phyloP scores from a whole-genome alignment of 2,797 vertebrate species.

The Cetoscarus ocellatus region DNA sequence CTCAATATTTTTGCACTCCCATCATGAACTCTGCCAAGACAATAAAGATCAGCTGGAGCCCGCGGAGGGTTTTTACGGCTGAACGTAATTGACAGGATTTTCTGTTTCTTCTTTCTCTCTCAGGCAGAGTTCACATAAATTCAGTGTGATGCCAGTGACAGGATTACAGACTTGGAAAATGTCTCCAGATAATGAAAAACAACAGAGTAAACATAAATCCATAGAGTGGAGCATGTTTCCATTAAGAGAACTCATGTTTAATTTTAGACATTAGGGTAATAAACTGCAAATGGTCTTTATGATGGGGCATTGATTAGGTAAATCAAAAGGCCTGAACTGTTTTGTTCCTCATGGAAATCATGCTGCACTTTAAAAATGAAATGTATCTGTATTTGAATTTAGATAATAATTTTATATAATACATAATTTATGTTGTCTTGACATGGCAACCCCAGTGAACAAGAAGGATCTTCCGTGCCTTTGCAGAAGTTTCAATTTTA shows the following conservation, averaged over 20 bases:
- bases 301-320: constrained; percentile 27
- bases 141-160: constrained; percentile 66
- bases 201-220: constrained; percentile 66
- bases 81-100: constrained; percentile 73
- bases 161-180: constrained; percentile 73
- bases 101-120: constrained; percentile 69
- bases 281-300: constrained; percentile 41
- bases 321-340: constrained; percentile 28
- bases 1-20: constrained; percentile 77
- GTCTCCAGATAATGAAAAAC: constrained; percentile 64
- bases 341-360: constrained; percentile 24
- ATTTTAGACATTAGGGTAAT: constrained; percentile 47
- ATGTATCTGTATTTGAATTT: no score
- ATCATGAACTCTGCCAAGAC: constrained; percentile 66
- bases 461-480: no score
- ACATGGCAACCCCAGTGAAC: no score
- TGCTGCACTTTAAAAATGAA: background rate
- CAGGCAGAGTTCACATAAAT: constrained; percentile 72
- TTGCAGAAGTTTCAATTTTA: no score
- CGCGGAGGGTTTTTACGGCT: constrained; percentile 72
- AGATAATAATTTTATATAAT: no score
- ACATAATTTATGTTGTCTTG: no score
- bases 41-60: constrained; percentile 75
- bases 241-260: constrained; percentile 40
- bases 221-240: constrained; percentile 48